Evolutionary conservation across 2,888 invertebrate species (phyloP), one percentile per base, ranked within the genome.

Genomic region (Epinotia bilunana): DNA sequence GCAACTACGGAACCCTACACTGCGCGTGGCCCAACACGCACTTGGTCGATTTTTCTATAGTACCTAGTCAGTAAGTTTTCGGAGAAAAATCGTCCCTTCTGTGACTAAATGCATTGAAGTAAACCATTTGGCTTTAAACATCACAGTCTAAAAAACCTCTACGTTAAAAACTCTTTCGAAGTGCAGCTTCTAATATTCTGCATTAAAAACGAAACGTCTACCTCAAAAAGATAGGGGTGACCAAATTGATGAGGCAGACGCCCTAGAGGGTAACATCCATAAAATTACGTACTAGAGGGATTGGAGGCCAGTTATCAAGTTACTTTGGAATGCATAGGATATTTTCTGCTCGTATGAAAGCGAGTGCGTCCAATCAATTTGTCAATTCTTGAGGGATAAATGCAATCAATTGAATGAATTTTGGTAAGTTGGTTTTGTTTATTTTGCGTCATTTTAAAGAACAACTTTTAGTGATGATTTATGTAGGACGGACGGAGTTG

Each of bases 311-410:
- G 86, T 90, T 89, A 90, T 90, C 83, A 87, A 88, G 89, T 91
- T 88, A 90, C 88, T 89, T 83, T 80, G 84, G 86, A 89, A 90
- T 90, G 88, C 90, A 90, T 90, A 85, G 90, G 87, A 88, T 88
- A 89, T 89, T 90, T 89, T 85, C 80, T 85, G 87, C 87, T 83
- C 78, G 80, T 82, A 81, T 80, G 83, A 83, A 80, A 80, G 79
- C 81, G 76, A 80, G 77, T 80, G 68, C 80, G 79, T 74, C 83
- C 81, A 87, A 84, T 82, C 82, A 82, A 87, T 89, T 87, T 86
- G 73, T 80, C 82, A 83, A 84, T 84, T 80, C 79, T 79, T 78
- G 77, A 75, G 79, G 79, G 81, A 77, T 77, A 77, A 69, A 64
- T 57, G 55, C 68, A 76, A 78, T 68, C 76, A 62, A 68, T 65